Evolutionary conservation across 2,113 vertebrate genomes (phyloP), one percentile per base, ranked within the genome.

Genomic region (Burhinus bistriatus): DNA sequence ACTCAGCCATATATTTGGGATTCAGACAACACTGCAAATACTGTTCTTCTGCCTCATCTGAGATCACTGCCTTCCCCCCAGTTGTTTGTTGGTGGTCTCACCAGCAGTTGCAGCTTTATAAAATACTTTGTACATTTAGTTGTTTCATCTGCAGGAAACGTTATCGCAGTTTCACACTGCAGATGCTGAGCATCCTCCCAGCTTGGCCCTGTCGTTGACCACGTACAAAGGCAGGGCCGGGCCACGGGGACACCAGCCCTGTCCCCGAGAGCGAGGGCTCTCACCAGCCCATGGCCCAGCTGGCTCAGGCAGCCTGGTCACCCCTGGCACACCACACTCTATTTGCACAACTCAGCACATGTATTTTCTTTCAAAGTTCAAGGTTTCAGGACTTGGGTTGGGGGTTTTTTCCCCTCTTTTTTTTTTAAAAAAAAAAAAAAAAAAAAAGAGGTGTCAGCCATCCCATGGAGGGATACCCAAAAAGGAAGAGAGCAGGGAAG

Each of bases 401-500:
- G 18, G 3, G 0, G 0, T 3, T 29, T 21, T 55, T 38, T 15
- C 6, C 25, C 11, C 5, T 11, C 15, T 12, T 26, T 15, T 26
- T 15, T 47, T 22, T 20, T 42, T 25, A 32, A 15, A 52, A 36
- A 25, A 49, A 29, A 14, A 27, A 34, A 57, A 29, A 27, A 40
- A 27, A 40, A 38, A 51, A 55, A 30, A 19, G 40, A 72, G 6
- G 34, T 36, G 40, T 30, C 88, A 62, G 57, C 59, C 6, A 42
- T 42, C 11, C 45, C 34, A 21, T 7, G 7, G 25, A 77, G 42
- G 44, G 68, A 57, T 19, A 76, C 9, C 44, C 70, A 40, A 64
- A 83, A 65, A 61, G n/a, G 87, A 85, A 49, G 57, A 78, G 26
- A 27, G 36, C 45, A 49, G 23, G 44, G 51, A 75, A 89, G 58